phyloP scores from a whole-genome alignment of 2,113 vertebrate species.

The Cephalopholis sonnerati region DNA sequence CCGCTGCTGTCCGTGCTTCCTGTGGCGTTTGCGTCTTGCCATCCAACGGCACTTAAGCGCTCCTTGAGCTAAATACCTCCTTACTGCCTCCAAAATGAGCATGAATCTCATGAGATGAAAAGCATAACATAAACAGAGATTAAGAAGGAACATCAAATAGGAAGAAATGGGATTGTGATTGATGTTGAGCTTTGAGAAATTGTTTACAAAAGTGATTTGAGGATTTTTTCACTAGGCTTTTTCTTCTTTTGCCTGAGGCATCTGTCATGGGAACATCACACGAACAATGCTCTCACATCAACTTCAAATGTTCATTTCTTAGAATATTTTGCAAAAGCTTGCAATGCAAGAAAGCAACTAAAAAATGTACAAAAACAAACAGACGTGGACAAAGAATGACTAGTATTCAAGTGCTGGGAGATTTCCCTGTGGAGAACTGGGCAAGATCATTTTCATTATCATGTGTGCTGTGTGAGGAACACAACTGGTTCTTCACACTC shows the following conservation, averaged over 20 bases:
- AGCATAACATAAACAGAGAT: slow-evolving; percentile 36
- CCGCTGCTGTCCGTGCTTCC: slow-evolving; percentile 20
- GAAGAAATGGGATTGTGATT: slow-evolving; percentile 23
- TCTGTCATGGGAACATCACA: slow-evolving; percentile 46
- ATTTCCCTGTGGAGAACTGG: slow-evolving; percentile 46
- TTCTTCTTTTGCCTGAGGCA: slow-evolving; percentile 19
- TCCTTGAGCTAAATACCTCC: slow-evolving; percentile 9
- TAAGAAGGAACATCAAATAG: slow-evolving; percentile 48
- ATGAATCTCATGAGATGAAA: slow-evolving; percentile 35
- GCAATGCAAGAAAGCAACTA: not conserved
- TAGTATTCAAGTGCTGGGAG: not conserved
- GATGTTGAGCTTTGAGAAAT: slow-evolving; percentile 40
- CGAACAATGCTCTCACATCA: slow-evolving; percentile 8
- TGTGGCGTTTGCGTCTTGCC: not conserved
- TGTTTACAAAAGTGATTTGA: slow-evolving; percentile 56
- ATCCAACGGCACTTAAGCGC: not conserved
- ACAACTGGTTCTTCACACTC: slow-evolving; percentile 31
- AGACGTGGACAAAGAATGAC: not conserved
- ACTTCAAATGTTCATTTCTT: slow-evolving; percentile 3
- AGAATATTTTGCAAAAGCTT: slow-evolving; percentile 23
- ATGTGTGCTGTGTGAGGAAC: slow-evolving; percentile 21
- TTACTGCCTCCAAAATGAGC: slow-evolving; percentile 31
- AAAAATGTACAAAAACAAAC: slow-evolving; percentile 4
- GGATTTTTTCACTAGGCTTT: slow-evolving; percentile 10
- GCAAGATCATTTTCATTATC: slow-evolving; percentile 38